phyloP scores from a whole-genome alignment of 2,113 vertebrate species.

The Phodopus roborovskii region DNA sequence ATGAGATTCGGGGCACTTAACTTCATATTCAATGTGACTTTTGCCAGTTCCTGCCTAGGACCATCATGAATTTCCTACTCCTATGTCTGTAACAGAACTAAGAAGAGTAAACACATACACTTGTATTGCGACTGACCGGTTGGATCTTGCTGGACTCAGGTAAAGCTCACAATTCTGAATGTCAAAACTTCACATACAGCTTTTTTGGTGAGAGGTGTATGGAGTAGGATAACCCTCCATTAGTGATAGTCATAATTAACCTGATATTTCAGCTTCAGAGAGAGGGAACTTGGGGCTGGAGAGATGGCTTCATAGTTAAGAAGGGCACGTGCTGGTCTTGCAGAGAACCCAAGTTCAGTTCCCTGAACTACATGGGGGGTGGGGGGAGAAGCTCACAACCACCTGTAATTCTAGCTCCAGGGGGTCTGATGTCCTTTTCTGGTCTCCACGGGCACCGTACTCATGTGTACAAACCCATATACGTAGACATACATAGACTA shows the following conservation, averaged over 20 bases:
- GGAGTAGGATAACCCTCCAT: background rate
- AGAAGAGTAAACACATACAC: conserved; percentile 34
- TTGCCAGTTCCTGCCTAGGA: background rate
- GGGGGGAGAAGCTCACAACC: too few relatives aligned
- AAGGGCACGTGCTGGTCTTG: background rate
- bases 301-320: background rate
- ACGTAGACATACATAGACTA: background rate
- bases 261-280: conserved; percentile 6
- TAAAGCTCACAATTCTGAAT: conserved; percentile 25
- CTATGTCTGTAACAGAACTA: background rate
- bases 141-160: background rate
- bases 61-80: background rate
- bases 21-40: conserved; percentile 12
- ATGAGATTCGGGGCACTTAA: background rate
- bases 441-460: background rate
- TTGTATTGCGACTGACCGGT: background rate
- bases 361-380: background rate
- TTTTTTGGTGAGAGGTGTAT: conserved; percentile 21
- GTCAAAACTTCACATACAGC: background rate
- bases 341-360: background rate
- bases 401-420: background rate
- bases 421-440: background rate
- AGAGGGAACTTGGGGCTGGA: background rate
- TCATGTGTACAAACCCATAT: background rate
- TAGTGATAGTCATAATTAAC: conserved; percentile 13